Percentiles rank a stretch among this genome's conserved stretches.
Evolutionary conservation across 2,797 vertebrate species (phyloP).

Genomic region (Halcyon badia): DNA sequence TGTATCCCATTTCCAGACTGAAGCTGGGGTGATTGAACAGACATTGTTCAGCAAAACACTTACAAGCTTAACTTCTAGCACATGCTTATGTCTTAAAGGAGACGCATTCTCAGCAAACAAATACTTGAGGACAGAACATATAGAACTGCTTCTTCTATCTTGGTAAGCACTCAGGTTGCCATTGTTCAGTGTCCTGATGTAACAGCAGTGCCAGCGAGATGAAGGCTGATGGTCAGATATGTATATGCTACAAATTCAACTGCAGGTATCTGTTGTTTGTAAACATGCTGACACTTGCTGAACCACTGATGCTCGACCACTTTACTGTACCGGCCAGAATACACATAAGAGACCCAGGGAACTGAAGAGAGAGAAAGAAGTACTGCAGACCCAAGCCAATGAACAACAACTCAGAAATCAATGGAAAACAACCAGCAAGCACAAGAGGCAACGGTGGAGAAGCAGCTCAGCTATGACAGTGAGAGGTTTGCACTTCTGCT

Average conservation of each 20-base stretch:
- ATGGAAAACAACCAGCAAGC: not conserved
- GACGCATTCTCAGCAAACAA: not conserved
- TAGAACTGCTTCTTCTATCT: not conserved
- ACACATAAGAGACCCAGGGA: fast-evolving
- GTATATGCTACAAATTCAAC: not conserved
- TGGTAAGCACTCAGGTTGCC: fast-evolving
- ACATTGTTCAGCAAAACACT: not conserved
- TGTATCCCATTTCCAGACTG: not conserved
- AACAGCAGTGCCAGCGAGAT: not conserved
- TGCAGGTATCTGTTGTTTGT: not conserved
- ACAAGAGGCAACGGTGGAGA: not conserved
- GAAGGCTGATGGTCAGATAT: not conserved
- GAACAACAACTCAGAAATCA: not conserved
- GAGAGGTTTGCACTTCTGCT: not conserved
- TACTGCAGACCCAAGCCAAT: not conserved
- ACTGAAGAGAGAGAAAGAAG: not conserved
- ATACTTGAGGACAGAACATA: not conserved
- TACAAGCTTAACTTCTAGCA: not conserved
- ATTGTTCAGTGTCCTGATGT: not conserved
- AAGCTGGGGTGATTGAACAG: not conserved
- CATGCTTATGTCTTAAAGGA: not conserved
- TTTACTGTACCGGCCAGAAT: not conserved
- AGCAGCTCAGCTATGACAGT: not conserved
- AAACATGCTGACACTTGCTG: not conserved
- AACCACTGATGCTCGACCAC: not conserved